Evolutionary conservation across 2,113 vertebrate genomes (phyloP).

Genomic region (Saimiri boliviensis): DNA sequence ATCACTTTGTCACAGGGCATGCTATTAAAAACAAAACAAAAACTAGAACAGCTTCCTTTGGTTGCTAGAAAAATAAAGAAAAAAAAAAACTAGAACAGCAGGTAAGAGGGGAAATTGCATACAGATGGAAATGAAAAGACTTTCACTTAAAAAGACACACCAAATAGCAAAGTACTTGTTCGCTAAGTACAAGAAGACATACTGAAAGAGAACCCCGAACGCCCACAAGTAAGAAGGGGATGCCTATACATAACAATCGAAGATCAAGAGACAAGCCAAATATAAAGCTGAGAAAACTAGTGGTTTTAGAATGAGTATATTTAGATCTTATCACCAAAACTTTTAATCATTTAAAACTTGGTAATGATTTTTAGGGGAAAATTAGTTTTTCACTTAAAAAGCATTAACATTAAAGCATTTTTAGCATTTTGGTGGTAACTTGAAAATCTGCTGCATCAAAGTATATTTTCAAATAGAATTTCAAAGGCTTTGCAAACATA

Average conservation of each 20-base stretch:
- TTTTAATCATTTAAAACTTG: neutral
- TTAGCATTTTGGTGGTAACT: neutral
- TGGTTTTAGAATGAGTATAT: neutral
- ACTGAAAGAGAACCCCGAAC: neutral
- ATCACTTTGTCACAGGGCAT: neutral
- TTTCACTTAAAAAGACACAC: neutral
- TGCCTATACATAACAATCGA: neutral
- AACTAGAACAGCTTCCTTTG: neutral
- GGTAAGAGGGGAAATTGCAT: neutral
- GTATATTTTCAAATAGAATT: neutral
- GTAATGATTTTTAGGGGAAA: neutral
- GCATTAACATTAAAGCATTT: neutral
- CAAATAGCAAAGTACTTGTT: neutral
- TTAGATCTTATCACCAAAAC: neutral
- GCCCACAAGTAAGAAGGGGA: neutral
- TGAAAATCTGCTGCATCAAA: neutral
- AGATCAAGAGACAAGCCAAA: neutral
- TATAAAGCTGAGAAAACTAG: neutral
- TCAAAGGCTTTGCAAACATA: neutral
- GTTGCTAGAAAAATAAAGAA: neutral
- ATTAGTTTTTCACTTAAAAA: neutral
- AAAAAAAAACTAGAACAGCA: neutral
- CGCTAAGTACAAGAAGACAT: neutral
- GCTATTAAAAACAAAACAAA: slow-evolving; percentile 13
- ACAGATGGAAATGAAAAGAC: neutral